Conservation (phyloP, 2,113 vertebrate species). For the Poecilia latipinna region DNA sequence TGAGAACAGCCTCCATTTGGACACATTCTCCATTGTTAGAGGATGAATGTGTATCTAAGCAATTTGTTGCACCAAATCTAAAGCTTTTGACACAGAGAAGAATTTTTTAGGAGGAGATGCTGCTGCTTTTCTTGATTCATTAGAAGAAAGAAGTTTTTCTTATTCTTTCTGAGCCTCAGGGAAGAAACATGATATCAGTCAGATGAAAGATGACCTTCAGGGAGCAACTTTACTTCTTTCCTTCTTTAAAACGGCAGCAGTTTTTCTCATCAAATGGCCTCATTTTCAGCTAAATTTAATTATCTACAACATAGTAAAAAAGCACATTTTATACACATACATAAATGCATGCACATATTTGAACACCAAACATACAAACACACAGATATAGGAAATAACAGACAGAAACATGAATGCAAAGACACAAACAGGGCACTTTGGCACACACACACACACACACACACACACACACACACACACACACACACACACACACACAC, state of each 20-base stretch:
- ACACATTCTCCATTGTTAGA: background rate
- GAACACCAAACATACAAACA: constrained; percentile 17
- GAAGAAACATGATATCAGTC: constrained; percentile 63
- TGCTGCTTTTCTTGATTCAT: constrained; percentile 45
- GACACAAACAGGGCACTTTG: constrained; percentile 37
- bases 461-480: constrained; percentile 33
- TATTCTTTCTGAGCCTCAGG: constrained; percentile 50
- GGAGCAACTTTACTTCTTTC: background rate
- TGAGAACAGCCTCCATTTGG: background rate
- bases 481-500: constrained; percentile 42
- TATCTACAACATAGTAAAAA: constrained; percentile 4
- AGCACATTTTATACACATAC: background rate
- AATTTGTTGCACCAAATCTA: background rate
- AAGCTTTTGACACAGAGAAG: background rate
- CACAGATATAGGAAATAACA: constrained; percentile 35
- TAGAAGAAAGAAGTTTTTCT: constrained; percentile 45
- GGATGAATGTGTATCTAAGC: background rate
- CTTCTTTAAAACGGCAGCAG: constrained; percentile 58
- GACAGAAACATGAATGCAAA: constrained; percentile 17
- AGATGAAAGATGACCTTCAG: constrained; percentile 58
- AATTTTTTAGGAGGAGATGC: constrained; percentile 1
- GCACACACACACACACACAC: constrained; percentile 32
- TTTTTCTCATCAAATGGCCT: constrained; percentile 44
- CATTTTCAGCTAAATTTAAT: background rate
- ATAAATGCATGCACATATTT: constrained; percentile 45